Evolutionary conservation across 2,888 invertebrate genomes (phyloP), one percentile per base, ranked within the genome.

Genomic region (Apamea anceps): DNA sequence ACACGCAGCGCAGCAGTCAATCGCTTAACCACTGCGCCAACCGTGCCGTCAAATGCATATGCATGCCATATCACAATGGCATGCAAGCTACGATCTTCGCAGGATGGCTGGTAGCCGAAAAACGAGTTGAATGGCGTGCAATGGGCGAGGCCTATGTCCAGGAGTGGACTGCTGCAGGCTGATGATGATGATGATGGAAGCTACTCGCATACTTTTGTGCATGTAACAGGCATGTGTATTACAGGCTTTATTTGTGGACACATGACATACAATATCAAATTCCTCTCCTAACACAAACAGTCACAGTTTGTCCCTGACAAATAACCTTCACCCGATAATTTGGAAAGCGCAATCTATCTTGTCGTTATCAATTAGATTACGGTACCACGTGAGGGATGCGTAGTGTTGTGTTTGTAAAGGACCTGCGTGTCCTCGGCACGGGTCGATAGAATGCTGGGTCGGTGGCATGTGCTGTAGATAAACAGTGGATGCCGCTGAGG

Each of bases 401-500:
- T 21, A 21, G 12, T 72, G 57, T 21, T 72, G 71, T 72, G 51
- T 79, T 73, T 85, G 82, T 87, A 65, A 60, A 77, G 81, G 73
- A 74, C 74, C 76, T 65, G 72, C 73, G 82, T 85, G 79, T 84
- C 87, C 73, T 76, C 72, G 79, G 65, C 67, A 79, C n/a, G 79
- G 88, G 90, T 91, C 91, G 84, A 91, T 91, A 90, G 80, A 85
- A 81, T 89, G 89, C 89, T 76, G 85, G 80, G 80, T 80, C 88
- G 83, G 90, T 86, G 45, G 75, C 77, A 51, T 79, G 83, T 75
- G 75, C 82, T 77, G 78, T 88, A 85, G 87, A 85, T 87, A 91
- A 91, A 91, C 89, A 90, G 80, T 82, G 81, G 84, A 85, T 89
- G 77, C 84, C 88, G 79, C 75, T 80, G 85, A 74, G 88, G 84